These are phyloP conservation scores for Pachyuromys duprasi DNA, from an alignment of 2,797 vertebrate species.

Conservation along the genomic window DNA sequence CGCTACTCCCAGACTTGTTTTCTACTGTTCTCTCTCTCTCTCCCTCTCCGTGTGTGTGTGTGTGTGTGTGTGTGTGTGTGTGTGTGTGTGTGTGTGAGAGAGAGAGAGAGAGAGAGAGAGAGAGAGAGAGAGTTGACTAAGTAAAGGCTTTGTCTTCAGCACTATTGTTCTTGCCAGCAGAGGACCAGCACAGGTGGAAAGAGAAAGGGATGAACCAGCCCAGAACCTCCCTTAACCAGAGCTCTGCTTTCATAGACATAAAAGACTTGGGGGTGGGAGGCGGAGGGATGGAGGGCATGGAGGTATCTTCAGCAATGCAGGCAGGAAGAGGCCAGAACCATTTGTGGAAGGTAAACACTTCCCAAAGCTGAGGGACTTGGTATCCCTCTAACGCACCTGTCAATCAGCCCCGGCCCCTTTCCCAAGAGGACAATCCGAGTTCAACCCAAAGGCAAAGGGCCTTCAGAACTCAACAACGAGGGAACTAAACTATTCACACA, in stretches of 20 bases:
- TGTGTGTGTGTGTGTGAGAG: not conserved
- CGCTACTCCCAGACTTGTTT: conserved; percentile 55
- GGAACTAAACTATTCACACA: not conserved
- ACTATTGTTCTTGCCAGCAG: conserved; percentile 61
- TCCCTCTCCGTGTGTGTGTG: not conserved
- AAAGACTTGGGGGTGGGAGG: not conserved
- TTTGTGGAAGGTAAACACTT: conserved; percentile 37
- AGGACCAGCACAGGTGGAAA: conserved; percentile 71
- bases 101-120: too few species aligned
- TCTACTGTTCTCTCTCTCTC: not conserved
- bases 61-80: not conserved
- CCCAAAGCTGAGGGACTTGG: conserved; percentile 49
- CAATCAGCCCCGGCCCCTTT: conserved; percentile 45
- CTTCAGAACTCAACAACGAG: not conserved
- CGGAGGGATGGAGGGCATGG: not conserved
- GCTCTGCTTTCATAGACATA: conserved; percentile 64
- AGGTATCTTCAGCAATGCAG: conserved; percentile 36
- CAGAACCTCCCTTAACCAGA: conserved; percentile 65
- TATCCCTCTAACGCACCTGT: conserved; percentile 68
- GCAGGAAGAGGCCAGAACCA: conserved; percentile 76
- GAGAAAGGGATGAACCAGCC: conserved; percentile 58
- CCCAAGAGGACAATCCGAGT: not conserved
- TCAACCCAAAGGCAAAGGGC: not conserved
- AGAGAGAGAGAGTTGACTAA: conserved; percentile 19
- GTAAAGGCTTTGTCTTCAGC: conserved; percentile 73